A percentile compares a stretch with the other conserved stretches of the same genome.
phyloP scores from a whole-genome alignment of 2,113 vertebrate genomes.

The Mobula birostris region DNA sequence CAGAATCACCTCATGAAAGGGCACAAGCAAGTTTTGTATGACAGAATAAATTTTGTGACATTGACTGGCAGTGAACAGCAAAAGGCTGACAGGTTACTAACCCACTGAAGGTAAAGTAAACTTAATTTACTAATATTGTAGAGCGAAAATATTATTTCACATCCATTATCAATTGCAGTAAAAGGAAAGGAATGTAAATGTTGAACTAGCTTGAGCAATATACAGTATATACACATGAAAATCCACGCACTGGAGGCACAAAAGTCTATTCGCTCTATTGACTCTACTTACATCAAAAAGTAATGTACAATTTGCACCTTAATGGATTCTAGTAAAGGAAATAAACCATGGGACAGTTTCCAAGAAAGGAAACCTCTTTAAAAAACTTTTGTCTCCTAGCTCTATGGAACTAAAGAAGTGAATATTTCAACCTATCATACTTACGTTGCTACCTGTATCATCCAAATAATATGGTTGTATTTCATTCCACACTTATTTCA shows the following conservation, averaged over 20 bases:
- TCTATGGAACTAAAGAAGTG: neutral
- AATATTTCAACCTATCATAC: neutral
- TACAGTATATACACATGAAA: neutral
- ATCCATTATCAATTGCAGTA: neutral
- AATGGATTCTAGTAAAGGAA: neutral
- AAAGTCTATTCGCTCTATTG: neutral
- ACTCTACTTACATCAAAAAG: neutral
- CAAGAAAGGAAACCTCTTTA: neutral
- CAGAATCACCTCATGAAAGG: constrained; percentile 10
- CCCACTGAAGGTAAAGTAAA: neutral
- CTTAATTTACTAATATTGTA: neutral
- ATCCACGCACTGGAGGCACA: neutral
- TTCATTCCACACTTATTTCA: neutral
- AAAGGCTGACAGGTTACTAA: neutral
- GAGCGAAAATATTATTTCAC: neutral
- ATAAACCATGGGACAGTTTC: neutral
- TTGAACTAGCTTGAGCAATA: neutral
- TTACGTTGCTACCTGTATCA: neutral
- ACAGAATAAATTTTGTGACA: neutral
- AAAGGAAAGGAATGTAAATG: neutral
- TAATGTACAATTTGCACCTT: neutral
- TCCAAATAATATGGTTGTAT: neutral
- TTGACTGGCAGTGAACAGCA: neutral
- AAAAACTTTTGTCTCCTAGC: neutral
- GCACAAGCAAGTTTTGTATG: neutral